These are phyloP conservation scores for Polyploca ridens DNA, from an alignment of 2,888 invertebrate species.

Conservation along the genomic window DNA sequence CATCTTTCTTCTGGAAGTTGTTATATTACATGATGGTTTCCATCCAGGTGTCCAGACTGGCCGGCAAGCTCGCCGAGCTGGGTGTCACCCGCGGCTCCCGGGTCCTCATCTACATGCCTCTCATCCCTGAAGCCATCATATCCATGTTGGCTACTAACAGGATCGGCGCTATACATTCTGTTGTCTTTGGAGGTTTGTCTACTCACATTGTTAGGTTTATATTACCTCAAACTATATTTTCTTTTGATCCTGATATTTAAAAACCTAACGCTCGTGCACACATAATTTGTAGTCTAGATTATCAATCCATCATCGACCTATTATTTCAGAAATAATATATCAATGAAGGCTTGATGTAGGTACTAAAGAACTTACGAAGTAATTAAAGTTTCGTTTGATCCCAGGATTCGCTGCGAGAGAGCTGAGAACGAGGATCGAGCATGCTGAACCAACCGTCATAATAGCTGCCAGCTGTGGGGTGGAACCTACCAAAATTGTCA, in stretches of 20 bases:
- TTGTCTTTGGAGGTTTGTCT: conserved; percentile 94
- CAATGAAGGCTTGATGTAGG: no score
- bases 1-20: background rate
- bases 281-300: no score
- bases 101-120: conserved; percentile 97
- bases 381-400: background rate
- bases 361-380: background rate
- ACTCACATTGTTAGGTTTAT: background rate
- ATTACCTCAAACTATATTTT: background rate
- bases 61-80: conserved; percentile 90
- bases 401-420: conserved; percentile 95
- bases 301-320: no score
- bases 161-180: conserved; percentile 96
- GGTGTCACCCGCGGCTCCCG: conserved; percentile 93
- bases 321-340: no score
- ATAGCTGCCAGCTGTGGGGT: conserved; percentile 96
- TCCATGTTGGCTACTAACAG: conserved; percentile 95
- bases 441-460: conserved; percentile 94
- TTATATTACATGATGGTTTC: background rate
- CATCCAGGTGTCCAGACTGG: conserved; percentile 88
- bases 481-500: conserved; percentile 93
- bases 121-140: conserved; percentile 95
- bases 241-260: no score
- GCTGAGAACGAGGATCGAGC: conserved; percentile 93
- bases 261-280: no score